Evolutionary conservation across 2,888 invertebrate species (phyloP).

Genomic region (Gymnosoma rotundatum): DNA sequence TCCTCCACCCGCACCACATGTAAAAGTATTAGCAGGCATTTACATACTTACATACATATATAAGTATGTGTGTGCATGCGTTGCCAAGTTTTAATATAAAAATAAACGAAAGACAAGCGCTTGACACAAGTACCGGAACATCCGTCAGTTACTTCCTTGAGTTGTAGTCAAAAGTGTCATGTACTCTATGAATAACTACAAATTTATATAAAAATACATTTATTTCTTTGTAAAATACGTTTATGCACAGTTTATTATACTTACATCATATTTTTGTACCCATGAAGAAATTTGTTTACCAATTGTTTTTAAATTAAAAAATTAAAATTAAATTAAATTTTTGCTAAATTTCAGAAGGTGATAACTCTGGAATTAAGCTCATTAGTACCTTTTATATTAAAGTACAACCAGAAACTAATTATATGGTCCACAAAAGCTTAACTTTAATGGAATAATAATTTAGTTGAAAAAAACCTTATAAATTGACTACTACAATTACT

Average conservation of each 20-base stretch:
- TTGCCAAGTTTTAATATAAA: slow-evolving; percentile 26
- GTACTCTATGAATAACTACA: slow-evolving; percentile 36
- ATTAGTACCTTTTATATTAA: neutral
- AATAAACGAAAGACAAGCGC: slow-evolving; percentile 78
- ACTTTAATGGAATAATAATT: too few relatives aligned
- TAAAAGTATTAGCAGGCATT: neutral
- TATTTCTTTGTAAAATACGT: neutral
- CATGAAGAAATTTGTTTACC: neutral
- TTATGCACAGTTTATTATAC: neutral
- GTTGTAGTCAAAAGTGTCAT: slow-evolving; percentile 71
- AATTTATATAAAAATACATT: slow-evolving; percentile 7
- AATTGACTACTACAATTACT: too few relatives aligned
- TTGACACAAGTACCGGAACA: slow-evolving; percentile 82
- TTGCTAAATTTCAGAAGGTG: too few relatives aligned
- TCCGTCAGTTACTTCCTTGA: slow-evolving; percentile 78
- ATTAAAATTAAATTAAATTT: too few relatives aligned
- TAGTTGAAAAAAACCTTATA: too few relatives aligned
- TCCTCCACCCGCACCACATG: neutral
- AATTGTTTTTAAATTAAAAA: neutral
- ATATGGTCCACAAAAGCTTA: too few relatives aligned
- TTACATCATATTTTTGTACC: neutral
- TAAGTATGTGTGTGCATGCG: neutral
- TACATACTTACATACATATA: too few relatives aligned
- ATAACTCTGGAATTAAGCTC: too few relatives aligned
- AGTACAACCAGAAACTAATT: too few relatives aligned